phyloP scores from a whole-genome alignment of 53 echinoderm and acorn worm species.

The Holothuria scabra region DNA sequence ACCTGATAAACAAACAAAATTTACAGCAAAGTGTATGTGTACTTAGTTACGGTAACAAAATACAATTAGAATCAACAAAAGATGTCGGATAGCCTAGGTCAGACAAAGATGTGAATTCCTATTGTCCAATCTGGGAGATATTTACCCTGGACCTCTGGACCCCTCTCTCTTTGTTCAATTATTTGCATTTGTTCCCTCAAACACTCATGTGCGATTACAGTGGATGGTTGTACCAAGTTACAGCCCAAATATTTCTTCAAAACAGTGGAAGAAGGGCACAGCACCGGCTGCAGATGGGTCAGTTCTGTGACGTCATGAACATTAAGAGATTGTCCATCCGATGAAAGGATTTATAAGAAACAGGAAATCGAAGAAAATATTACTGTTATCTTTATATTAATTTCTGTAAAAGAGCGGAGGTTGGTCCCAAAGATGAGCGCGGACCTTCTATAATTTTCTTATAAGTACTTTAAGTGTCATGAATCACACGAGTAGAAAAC shows the following conservation, averaged over 20 bases:
- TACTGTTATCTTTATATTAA: too few species aligned
- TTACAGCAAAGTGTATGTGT: neutral
- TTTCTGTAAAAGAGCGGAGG: too few species aligned
- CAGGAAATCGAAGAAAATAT: too few species aligned
- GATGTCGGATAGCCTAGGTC: neutral
- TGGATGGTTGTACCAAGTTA: neutral
- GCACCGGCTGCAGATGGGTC: too few species aligned
- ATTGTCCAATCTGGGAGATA: neutral
- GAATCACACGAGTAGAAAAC: too few species aligned
- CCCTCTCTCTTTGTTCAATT: neutral
- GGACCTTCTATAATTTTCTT: too few species aligned
- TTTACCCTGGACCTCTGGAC: neutral
- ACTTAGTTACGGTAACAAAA: constrained; percentile 9
- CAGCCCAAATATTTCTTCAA: neutral
- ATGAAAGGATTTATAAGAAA: too few species aligned
- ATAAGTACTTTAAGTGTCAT: too few species aligned
- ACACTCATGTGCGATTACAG: neutral
- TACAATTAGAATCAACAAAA: neutral
- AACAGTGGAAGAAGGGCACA: neutral
- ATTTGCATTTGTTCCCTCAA: neutral
- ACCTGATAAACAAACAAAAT: neutral
- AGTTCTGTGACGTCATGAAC: too few species aligned
- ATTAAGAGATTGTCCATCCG: too few species aligned
- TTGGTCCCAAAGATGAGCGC: too few species aligned
- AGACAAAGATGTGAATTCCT: neutral